Percentiles rank a stretch among this genome's conserved stretches.
These are phyloP conservation scores for Erpetoichthys calabaricus DNA, from an alignment of 2,797 vertebrate genomes.

Conservation along the genomic window DNA sequence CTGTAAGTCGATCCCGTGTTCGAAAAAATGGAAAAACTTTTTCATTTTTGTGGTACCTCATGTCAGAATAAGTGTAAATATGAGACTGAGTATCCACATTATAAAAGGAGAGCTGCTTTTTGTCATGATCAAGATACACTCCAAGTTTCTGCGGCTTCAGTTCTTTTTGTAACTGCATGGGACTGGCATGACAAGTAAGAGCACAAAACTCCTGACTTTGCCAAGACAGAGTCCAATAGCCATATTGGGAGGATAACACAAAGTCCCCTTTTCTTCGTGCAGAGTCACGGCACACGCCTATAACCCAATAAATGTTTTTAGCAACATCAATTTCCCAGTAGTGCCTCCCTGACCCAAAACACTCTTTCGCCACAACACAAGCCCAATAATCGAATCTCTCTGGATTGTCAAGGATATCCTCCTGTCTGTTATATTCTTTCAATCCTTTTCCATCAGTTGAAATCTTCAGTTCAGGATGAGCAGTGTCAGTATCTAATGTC, in stretches of 20 bases:
- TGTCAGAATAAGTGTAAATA: neutral
- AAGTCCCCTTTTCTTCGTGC: neutral
- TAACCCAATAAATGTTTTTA: slow-evolving; percentile 1
- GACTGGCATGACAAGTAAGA: neutral
- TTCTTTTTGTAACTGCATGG: neutral
- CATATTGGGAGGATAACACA: neutral
- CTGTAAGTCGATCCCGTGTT: no score
- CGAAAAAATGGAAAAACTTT: no score
- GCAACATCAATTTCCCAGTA: slow-evolving; percentile 9
- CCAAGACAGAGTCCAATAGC: slow-evolving; percentile 5
- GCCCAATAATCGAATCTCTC: neutral
- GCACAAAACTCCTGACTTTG: neutral
- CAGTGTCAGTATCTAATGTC: no score
- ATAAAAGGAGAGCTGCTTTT: slow-evolving; percentile 5
- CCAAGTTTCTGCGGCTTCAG: neutral
- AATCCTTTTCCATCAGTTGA: no score
- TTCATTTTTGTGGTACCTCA: no score
- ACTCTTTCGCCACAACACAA: neutral
- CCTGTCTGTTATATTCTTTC: no score
- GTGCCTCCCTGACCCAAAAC: neutral
- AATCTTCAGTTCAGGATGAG: no score
- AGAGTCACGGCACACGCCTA: neutral
- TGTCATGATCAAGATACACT: slow-evolving; percentile 4
- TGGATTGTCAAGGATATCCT: neutral
- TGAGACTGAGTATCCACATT: neutral